Conservation (phyloP, 2,888 invertebrate genomes). For the Drosophila atripex region DNA sequence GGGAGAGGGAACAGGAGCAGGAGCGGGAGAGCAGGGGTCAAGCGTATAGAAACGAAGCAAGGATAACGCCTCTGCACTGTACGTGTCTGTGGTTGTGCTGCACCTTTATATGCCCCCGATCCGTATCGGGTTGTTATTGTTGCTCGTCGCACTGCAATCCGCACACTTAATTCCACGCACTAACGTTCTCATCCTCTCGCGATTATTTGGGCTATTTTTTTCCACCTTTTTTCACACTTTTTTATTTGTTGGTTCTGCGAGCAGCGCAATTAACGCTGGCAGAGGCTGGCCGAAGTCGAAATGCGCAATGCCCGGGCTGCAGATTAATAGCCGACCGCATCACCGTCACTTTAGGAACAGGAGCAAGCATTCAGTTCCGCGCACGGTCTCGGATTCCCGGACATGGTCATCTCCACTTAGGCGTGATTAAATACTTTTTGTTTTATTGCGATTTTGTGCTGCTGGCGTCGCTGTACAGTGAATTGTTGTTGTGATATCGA, state of each 20-base stretch:
- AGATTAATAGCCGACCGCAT: slow-evolving; percentile 41
- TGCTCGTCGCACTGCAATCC: slow-evolving; percentile 28
- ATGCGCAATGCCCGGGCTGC: slow-evolving; percentile 57
- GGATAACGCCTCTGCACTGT: slow-evolving; percentile 53
- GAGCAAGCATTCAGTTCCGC: slow-evolving; percentile 7
- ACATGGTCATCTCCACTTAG: slow-evolving; percentile 25
- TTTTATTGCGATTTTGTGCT: slow-evolving; percentile 44
- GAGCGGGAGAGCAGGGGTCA: slow-evolving; percentile 17
- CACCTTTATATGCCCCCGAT: slow-evolving; percentile 23
- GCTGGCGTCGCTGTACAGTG: slow-evolving; percentile 38
- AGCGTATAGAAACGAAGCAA: slow-evolving; percentile 50
- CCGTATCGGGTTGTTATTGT: slow-evolving; percentile 15
- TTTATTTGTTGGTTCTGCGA: slow-evolving; percentile 14
- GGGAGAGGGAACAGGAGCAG: slow-evolving; percentile 9
- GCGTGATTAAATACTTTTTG: slow-evolving; percentile 29
- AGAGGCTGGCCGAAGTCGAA: slow-evolving; percentile 66
- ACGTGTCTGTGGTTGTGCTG: slow-evolving; percentile 42
- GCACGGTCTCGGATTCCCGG: slow-evolving; percentile 19
- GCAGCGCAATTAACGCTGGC: slow-evolving; percentile 63
- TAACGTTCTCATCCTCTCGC: slow-evolving; percentile 41
- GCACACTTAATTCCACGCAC: slow-evolving; percentile 34
- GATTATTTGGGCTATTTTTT: slow-evolving; percentile 19
- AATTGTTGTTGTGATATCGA: slow-evolving; percentile 28
- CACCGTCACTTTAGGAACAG: slow-evolving; percentile 8
- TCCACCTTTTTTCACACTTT: slow-evolving; percentile 19